Percentiles rank a stretch among this genome's conserved stretches.
Evolutionary conservation across 2,797 vertebrate species (phyloP).

Genomic region (Lophius americanus): DNA sequence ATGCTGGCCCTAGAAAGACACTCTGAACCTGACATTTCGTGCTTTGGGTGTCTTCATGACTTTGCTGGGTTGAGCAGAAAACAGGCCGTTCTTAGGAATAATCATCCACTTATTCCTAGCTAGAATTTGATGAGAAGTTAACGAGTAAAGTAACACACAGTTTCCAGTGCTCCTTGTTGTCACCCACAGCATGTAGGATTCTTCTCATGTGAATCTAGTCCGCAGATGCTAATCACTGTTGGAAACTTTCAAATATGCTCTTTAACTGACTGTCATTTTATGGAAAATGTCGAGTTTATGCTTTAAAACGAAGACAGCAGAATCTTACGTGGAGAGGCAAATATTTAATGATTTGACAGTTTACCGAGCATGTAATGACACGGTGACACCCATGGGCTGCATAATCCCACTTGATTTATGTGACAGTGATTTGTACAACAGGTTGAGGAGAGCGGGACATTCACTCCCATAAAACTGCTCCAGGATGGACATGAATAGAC

Average conservation of each 20-base stretch:
- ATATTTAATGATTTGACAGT: slow-evolving; percentile 1
- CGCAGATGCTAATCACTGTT: neutral
- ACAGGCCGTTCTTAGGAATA: neutral
- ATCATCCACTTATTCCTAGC: neutral
- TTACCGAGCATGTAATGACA: slow-evolving; percentile 6
- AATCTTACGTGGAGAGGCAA: neutral
- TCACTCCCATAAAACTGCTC: slow-evolving; percentile 1
- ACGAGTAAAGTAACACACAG: neutral
- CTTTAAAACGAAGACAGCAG: neutral
- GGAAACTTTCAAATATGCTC: neutral
- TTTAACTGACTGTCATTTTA: neutral
- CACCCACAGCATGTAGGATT: neutral
- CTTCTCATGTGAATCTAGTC: slow-evolving; percentile 17
- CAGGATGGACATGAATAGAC: slow-evolving; percentile 1
- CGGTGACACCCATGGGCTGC: neutral
- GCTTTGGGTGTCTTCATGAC: slow-evolving; percentile 8
- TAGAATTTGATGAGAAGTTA: neutral
- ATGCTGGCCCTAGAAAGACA: slow-evolving; percentile 28
- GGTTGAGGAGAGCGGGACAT: no score
- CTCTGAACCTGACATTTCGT: slow-evolving; percentile 36
- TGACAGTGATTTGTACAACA: no score
- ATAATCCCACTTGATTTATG: slow-evolving; percentile 1
- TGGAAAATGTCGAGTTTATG: neutral
- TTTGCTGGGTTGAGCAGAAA: slow-evolving; percentile 10
- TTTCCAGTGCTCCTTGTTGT: neutral